Conservation (phyloP, 2,113 vertebrate genomes). For the Collichthys lucidus region DNA sequence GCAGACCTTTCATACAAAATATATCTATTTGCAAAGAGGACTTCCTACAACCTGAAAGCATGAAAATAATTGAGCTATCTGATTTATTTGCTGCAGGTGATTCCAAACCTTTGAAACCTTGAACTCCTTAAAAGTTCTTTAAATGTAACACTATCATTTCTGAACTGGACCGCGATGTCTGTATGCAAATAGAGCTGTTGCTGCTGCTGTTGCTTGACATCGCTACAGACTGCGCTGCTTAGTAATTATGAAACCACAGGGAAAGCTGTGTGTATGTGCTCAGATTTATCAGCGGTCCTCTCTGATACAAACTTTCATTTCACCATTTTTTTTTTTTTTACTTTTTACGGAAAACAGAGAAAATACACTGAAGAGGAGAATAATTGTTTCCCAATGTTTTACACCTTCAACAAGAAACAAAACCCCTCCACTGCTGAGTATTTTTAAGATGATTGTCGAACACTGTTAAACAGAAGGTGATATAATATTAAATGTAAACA, state of each 20-base stretch:
- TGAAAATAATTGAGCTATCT: neutral
- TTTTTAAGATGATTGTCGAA: neutral
- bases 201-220: neutral
- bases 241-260: constrained; percentile 9
- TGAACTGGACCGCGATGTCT: neutral
- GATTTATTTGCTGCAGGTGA: too few species aligned
- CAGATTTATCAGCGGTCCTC: constrained; percentile 11
- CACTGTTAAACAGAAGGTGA: neutral
- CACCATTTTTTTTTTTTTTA: neutral
- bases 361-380: neutral
- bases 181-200: neutral
- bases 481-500: neutral
- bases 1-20: neutral
- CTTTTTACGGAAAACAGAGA: constrained; percentile 3
- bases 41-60: too few species aligned
- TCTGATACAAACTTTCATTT: constrained; percentile 32
- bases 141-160: neutral
- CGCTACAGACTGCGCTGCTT: neutral
- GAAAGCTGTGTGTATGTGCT: neutral
- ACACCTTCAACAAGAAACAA: neutral
- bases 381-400: neutral
- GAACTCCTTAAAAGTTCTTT: neutral
- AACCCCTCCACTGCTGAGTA: neutral
- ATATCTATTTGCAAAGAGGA: neutral
- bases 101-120: neutral